Conservation (phyloP, 2,888 invertebrate genomes). For the Tillus elongatus region DNA sequence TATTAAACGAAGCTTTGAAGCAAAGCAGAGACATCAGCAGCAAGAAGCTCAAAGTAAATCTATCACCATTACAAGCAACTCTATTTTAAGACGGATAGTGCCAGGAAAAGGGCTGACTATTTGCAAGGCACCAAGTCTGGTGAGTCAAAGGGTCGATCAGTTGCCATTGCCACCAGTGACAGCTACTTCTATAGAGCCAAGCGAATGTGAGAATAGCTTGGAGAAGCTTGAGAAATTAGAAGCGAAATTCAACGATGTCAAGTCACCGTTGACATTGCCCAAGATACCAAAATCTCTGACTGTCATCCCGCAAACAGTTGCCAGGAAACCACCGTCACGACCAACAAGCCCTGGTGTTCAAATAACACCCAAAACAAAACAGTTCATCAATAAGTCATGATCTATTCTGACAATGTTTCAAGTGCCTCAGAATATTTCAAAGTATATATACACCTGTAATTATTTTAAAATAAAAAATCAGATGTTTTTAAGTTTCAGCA, state of each 20-base stretch:
- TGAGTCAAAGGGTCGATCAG: slow-evolving; percentile 13
- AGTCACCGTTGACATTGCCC: slow-evolving; percentile 49
- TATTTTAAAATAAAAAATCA: too few relatives aligned
- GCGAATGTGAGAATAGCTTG: slow-evolving; percentile 33
- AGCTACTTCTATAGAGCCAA: slow-evolving; percentile 12
- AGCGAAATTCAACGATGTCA: slow-evolving; percentile 33
- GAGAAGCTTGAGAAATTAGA: slow-evolving; percentile 42
- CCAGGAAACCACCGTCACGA: slow-evolving; percentile 29
- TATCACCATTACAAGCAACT: slow-evolving; percentile 21
- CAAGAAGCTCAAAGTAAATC: slow-evolving; percentile 42
- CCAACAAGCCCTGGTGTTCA: slow-evolving; percentile 34
- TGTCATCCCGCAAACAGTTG: slow-evolving; percentile 62
- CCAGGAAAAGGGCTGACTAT: slow-evolving; percentile 32
- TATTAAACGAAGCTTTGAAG: slow-evolving; percentile 51
- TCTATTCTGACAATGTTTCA: slow-evolving; percentile 32
- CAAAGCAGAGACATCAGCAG: slow-evolving; percentile 47
- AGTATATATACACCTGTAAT: too few relatives aligned
- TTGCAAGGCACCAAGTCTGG: slow-evolving; percentile 6
- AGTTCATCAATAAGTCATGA: slow-evolving; percentile 32
- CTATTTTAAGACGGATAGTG: slow-evolving; percentile 29
- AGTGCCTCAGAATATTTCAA: too few relatives aligned
- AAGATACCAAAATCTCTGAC: slow-evolving; percentile 75
- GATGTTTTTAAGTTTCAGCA: too few relatives aligned
- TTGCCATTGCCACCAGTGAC: slow-evolving; percentile 13
- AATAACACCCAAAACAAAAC: slow-evolving; percentile 29